Base-by-base conservation (phyloP, 2,113 vertebrate species). In the Corapipo altera region DNA sequence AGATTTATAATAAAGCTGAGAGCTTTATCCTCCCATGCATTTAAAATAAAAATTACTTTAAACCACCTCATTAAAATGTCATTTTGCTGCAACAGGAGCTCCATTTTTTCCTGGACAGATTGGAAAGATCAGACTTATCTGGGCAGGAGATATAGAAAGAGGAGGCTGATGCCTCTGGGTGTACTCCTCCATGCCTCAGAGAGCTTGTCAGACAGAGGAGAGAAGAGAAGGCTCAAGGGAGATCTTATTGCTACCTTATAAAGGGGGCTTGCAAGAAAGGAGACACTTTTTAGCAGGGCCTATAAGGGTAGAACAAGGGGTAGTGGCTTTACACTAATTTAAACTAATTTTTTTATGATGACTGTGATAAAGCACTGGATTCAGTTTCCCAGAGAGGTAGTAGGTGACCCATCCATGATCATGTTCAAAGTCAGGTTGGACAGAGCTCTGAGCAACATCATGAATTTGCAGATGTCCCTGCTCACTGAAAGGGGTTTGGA, bases 1-100 rank as follows among this genome's bases (percentile, higher is more conserved):
- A 75, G 87, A 73, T 85, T n/a, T 91, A 41, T 26, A 35, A 76
- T 61, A 85, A 92, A 87, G 28, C 43, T 0, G 1, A 74, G 51
- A 64, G 32, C 35, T 89, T 92, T 94, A 87, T 70, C 55, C 46
- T 89, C 81, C 66, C 6, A 2, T 61, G 62, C 3, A 0, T 91
- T 96, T 92, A 81, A 87, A 72, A 84, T 65, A 76, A 89, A 87
- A 84, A 48, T 48, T 2, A 52, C 66, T 75, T 85, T 75, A 92
- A 89, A 84, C 9, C 11, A 59, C 32, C 35, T 79, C 49, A 81
- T 95, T 82, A 73, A 89, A 92, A 79, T 72, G 49, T 59, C 62
- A 61, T 75, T 69, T 17, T 74, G 52, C 46, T 83, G 70, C 5
- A 11, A 65, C 32, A 59, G 62, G 24, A 69, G 16, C 26, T 71